A percentile compares a stretch with the other conserved stretches of the same genome.
Evolutionary conservation across 1,140 invertebrate species (phyloP).

Genomic region (Dendrolimus punctatus): DNA sequence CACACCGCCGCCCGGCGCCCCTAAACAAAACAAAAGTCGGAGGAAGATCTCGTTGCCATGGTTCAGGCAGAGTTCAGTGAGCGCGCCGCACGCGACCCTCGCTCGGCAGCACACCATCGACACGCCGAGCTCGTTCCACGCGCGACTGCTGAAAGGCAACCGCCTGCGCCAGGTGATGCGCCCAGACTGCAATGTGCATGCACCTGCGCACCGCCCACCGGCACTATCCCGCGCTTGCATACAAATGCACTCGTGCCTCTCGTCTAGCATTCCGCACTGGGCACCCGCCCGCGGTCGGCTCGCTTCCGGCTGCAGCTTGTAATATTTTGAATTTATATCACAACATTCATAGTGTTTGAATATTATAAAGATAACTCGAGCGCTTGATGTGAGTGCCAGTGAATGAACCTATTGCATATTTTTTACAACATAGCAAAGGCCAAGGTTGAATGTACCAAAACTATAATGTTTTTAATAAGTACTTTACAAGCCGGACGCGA

Average conservation of each 20-base stretch:
- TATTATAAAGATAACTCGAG: no score
- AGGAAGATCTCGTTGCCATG: slow-evolving; percentile 91
- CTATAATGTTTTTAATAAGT: no score
- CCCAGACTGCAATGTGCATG: slow-evolving; percentile 15
- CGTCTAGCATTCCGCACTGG: slow-evolving; percentile 3
- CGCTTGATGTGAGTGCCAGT: no score
- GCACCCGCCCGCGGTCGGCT: slow-evolving; percentile 6
- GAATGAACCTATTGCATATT: no score
- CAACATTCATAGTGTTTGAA: no score
- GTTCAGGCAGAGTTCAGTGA: slow-evolving; percentile 86
- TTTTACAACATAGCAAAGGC: no score
- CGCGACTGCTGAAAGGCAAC: slow-evolving; percentile 71
- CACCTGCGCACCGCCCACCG: slow-evolving; percentile 8
- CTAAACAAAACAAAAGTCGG: slow-evolving; percentile 78
- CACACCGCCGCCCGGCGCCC: slow-evolving; percentile 68
- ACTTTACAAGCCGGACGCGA: no score
- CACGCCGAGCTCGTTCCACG: slow-evolving; percentile 86
- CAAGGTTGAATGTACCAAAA: no score
- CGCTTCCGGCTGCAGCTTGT: slow-evolving; percentile 13
- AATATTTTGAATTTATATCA: not conserved
- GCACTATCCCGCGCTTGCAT: slow-evolving; percentile 3
- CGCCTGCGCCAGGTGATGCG: slow-evolving; percentile 57
- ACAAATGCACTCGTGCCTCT: slow-evolving; percentile 1
- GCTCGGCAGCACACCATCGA: slow-evolving; percentile 92
- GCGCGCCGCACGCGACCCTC: slow-evolving; percentile 78